These are phyloP conservation scores for Brienomyrus brachyistius DNA, from an alignment of 2,113 vertebrate species.

Conservation along the genomic window DNA sequence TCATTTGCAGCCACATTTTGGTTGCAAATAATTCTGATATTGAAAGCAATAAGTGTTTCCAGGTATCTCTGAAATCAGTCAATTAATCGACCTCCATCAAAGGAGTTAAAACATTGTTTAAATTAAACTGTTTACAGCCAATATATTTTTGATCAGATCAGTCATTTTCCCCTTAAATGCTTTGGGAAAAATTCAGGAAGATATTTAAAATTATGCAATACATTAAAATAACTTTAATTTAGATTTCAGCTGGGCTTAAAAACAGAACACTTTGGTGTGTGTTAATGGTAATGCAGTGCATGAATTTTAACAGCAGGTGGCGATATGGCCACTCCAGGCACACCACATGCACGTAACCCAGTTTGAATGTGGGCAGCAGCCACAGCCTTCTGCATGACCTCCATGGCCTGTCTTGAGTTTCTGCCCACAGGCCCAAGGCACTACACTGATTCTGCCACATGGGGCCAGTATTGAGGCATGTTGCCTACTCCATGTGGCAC, in stretches of 20 bases:
- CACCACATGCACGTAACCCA: background rate
- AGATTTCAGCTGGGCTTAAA: background rate
- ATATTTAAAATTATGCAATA: background rate
- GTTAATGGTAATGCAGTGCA: background rate
- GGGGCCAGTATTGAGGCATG: background rate
- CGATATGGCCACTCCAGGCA: background rate
- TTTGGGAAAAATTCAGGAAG: background rate
- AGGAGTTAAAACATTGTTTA: background rate
- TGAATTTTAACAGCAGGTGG: background rate
- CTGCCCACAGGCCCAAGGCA: background rate
- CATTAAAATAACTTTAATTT: background rate
- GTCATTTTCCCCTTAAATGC: background rate
- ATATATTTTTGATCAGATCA: background rate
- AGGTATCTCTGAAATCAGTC: background rate
- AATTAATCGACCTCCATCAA: background rate
- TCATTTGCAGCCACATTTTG: background rate
- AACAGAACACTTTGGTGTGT: background rate
- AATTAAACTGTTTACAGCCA: background rate
- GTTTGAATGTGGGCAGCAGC: background rate
- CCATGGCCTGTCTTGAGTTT: background rate
- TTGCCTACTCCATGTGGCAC: background rate
- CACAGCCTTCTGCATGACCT: slow-evolving; percentile 1
- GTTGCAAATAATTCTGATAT: background rate
- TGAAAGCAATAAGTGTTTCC: background rate
- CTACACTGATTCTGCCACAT: background rate